Evolutionary conservation across 2,113 vertebrate genomes (phyloP).

Genomic region (Rhadina sibilatrix): DNA sequence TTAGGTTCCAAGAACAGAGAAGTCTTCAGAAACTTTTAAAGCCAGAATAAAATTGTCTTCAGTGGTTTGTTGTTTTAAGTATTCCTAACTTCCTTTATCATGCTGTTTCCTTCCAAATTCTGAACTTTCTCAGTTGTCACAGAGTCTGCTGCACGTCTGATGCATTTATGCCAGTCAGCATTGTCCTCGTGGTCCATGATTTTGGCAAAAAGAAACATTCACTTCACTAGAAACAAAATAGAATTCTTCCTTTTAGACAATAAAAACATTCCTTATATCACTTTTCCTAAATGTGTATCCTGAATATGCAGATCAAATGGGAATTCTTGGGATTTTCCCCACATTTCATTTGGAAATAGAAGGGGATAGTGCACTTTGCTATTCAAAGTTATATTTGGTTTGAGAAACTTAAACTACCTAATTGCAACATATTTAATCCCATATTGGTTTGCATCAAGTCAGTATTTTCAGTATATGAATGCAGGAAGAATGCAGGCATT

Average conservation of each 20-base stretch:
- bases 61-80: neutral
- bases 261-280: neutral
- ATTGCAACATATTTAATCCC: neutral
- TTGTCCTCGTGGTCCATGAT: neutral
- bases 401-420: neutral
- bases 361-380: neutral
- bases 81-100: neutral
- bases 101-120: neutral
- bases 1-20: neutral
- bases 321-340: neutral
- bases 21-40: neutral
- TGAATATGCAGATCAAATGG: neutral
- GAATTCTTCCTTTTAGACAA: neutral
- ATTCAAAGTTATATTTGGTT: neutral
- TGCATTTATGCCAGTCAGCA: neutral
- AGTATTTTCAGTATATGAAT: neutral
- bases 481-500: neutral
- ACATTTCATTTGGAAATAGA: neutral
- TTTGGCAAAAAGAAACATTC: neutral
- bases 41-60: neutral
- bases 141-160: neutral
- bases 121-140: neutral
- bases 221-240: neutral
- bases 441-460: neutral
- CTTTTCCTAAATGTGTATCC: neutral